These are phyloP conservation scores for Alfaro cultratus DNA, from an alignment of 2,797 vertebrate species.

Conservation along the genomic window DNA sequence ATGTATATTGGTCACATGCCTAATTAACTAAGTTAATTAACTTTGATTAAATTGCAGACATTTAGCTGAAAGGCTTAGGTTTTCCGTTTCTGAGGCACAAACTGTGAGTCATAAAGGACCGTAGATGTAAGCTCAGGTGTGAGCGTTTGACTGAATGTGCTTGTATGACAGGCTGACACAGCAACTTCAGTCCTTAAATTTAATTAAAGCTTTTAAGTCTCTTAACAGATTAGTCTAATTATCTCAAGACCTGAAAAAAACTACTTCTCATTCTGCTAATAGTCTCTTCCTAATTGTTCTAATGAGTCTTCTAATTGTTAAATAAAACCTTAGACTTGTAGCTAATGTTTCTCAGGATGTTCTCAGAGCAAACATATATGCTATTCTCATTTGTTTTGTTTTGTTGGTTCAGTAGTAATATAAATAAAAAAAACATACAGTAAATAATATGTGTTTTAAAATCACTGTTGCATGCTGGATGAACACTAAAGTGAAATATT, in stretches of 20 bases:
- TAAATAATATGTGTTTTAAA: neutral
- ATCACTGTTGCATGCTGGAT: slow-evolving; percentile 8
- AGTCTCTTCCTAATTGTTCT: slow-evolving; percentile 24
- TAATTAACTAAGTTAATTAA: neutral
- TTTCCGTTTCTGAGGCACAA: neutral
- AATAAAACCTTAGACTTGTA: slow-evolving; percentile 15
- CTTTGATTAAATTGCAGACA: neutral
- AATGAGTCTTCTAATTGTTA: slow-evolving; percentile 28
- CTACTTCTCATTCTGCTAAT: slow-evolving; percentile 8
- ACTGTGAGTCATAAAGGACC: neutral
- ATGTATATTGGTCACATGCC: neutral
- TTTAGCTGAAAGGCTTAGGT: neutral
- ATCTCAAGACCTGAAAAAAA: slow-evolving; percentile 18
- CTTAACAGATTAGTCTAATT: slow-evolving; percentile 14
- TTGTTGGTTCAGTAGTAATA: neutral
- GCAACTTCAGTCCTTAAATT: slow-evolving; percentile 13
- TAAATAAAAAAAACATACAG: neutral
- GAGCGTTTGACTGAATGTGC: neutral
- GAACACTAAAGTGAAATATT: slow-evolving; percentile 23
- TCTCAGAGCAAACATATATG: neutral
- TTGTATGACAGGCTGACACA: slow-evolving; percentile 15
- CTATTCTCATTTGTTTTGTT: neutral
- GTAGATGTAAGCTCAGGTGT: slow-evolving; percentile 1
- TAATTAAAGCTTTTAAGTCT: slow-evolving; percentile 29
- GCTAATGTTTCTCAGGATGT: neutral